These are phyloP conservation scores for Mirounga angustirostris DNA, from an alignment of 2,113 vertebrate species.

Conservation along the genomic window DNA sequence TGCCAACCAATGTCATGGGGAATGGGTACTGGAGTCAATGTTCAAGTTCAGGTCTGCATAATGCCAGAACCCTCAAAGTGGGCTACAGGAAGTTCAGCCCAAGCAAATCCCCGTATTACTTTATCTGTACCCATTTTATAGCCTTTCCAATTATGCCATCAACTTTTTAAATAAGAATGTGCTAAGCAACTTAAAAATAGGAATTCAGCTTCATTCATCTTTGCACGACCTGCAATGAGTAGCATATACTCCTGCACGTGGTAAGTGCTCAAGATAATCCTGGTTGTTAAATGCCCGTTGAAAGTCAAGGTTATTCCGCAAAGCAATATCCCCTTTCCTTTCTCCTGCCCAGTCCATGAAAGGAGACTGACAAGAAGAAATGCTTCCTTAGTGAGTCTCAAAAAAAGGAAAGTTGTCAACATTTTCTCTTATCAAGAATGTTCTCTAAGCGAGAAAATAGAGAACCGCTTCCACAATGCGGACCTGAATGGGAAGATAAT, in stretches of 20 bases:
- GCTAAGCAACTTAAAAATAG: neutral
- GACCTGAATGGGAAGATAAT: conserved; percentile 37
- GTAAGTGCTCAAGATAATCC: neutral
- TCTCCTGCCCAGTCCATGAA: neutral
- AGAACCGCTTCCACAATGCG: neutral
- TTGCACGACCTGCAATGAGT: neutral
- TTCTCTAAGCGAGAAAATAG: conserved; percentile 44
- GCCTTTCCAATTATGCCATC: neutral
- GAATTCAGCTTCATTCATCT: neutral
- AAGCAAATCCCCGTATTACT: neutral
- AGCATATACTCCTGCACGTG: neutral
- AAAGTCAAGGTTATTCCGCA: conserved; percentile 20
- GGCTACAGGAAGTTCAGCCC: neutral
- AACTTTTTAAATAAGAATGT: neutral
- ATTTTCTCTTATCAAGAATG: conserved; percentile 45
- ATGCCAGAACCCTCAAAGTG: neutral
- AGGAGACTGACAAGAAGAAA: conserved; percentile 48
- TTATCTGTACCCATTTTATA: neutral
- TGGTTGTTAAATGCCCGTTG: neutral
- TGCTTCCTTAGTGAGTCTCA: conserved; percentile 20
- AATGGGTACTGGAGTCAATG: neutral
- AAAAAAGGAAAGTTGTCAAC: conserved; percentile 15
- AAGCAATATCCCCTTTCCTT: neutral
- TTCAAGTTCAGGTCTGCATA: neutral
- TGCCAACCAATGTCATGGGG: neutral